Conservation (phyloP, 2,113 vertebrate species). For the Prunella fulvescens region DNA sequence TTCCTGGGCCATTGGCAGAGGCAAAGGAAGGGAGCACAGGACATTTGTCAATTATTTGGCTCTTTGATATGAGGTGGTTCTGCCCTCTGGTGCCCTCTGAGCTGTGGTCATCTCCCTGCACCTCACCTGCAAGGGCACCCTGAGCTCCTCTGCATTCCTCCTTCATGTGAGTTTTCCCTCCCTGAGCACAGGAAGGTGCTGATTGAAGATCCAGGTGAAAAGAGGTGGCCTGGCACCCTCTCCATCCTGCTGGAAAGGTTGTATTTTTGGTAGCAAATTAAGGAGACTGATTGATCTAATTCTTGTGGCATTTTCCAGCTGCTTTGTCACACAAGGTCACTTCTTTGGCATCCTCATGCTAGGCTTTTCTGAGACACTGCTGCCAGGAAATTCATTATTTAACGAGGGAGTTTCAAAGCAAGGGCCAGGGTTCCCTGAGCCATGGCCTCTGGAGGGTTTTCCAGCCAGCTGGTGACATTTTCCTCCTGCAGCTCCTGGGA, state of each 20-base stretch:
- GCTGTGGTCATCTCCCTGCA: not conserved
- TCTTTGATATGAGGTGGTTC: not conserved
- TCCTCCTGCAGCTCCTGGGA: not conserved
- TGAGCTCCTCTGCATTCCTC: not conserved
- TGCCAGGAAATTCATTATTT: not conserved
- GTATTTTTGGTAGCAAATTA: not conserved
- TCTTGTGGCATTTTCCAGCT: constrained; percentile 13
- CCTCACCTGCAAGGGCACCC: not conserved
- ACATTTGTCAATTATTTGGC: not conserved
- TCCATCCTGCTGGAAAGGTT: not conserved
- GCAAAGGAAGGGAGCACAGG: not conserved
- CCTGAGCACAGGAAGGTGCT: not conserved
- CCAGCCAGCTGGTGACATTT: constrained; percentile 18
- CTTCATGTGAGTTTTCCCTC: not conserved
- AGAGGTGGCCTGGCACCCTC: not conserved
- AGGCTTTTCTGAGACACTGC: not conserved
- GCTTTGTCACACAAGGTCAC: not conserved
- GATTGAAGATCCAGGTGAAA: not conserved
- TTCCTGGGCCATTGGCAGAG: not conserved
- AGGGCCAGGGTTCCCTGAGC: not conserved
- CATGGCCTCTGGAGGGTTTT: not conserved
- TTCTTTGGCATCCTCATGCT: not conserved
- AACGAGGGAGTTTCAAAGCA: not conserved
- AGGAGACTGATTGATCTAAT: not conserved
- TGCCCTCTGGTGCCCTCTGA: not conserved